Evolutionary conservation across 2,797 vertebrate species (phyloP).

Genomic region (Myioborus miniatus): DNA sequence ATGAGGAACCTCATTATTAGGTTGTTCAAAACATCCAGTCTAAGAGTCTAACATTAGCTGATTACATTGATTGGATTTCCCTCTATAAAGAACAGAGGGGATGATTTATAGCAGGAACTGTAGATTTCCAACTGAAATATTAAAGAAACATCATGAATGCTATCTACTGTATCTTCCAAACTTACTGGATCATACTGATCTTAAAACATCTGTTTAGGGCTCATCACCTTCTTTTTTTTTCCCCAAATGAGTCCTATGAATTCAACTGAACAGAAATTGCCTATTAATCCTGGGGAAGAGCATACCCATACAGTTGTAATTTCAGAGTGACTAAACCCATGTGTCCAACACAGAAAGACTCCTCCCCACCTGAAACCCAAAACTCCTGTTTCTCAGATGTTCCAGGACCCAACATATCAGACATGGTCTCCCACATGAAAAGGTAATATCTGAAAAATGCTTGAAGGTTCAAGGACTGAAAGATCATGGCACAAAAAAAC

Average conservation of each 20-base stretch:
- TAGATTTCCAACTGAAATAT: not conserved
- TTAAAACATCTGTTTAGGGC: not conserved
- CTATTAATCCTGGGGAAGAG: not conserved
- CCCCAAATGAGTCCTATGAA: not conserved
- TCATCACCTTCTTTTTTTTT: not conserved
- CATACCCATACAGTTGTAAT: not conserved
- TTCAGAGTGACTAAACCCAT: not conserved
- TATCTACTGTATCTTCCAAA: not conserved
- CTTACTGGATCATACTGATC: not conserved
- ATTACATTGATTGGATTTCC: not conserved
- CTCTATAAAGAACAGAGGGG: not conserved
- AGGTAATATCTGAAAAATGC: not conserved
- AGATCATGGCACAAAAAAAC: accelerated
- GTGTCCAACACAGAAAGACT: not conserved
- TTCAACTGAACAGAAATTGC: not conserved
- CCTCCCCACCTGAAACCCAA: not conserved
- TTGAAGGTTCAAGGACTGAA: not conserved
- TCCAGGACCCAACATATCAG: not conserved
- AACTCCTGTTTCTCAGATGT: not conserved
- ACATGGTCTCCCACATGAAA: not conserved
- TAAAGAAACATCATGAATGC: not conserved
- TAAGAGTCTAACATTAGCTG: not conserved
- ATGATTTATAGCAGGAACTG: not conserved
- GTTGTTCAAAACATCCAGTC: not conserved
- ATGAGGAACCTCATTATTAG: not conserved